Percentiles rank a stretch among this genome's conserved stretches.
Evolutionary conservation across 2,113 vertebrate genomes (phyloP).

Genomic region (Oxyura jamaicensis): DNA sequence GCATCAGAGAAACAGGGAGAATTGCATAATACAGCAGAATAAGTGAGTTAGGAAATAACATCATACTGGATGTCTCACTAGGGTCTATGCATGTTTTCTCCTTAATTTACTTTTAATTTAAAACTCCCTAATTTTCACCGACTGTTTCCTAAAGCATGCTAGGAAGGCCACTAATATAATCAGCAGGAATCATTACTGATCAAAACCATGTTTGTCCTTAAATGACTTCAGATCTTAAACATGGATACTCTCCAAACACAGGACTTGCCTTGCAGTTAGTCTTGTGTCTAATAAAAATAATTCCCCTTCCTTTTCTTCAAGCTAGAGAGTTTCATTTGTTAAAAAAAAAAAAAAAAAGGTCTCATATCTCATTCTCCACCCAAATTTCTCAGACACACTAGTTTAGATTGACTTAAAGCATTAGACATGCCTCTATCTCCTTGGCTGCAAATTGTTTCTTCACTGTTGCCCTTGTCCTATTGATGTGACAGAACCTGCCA

Average conservation of each 20-base stretch:
- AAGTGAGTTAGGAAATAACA: background rate
- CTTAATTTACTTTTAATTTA: too few relatives aligned
- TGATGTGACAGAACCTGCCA: slow-evolving; percentile 34
- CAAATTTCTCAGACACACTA: background rate
- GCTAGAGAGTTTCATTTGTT: background rate
- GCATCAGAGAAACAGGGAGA: background rate
- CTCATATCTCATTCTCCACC: background rate
- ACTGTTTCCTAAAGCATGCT: background rate
- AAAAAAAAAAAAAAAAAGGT: background rate
- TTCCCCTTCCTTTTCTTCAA: background rate
- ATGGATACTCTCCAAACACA: background rate
- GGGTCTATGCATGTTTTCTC: background rate
- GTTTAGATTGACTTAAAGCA: background rate
- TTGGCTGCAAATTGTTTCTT: slow-evolving; percentile 19
- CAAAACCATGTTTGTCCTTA: background rate
- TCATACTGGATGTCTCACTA: background rate
- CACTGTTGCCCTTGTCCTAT: slow-evolving; percentile 8
- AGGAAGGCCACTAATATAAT: background rate
- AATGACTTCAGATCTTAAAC: background rate
- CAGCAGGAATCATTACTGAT: background rate
- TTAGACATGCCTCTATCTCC: background rate
- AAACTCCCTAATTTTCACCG: too few relatives aligned
- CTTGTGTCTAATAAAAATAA: background rate
- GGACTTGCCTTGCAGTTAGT: background rate
- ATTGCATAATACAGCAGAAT: background rate